Conservation (phyloP, 2,113 vertebrate genomes). For the Eurystomus gularis region DNA sequence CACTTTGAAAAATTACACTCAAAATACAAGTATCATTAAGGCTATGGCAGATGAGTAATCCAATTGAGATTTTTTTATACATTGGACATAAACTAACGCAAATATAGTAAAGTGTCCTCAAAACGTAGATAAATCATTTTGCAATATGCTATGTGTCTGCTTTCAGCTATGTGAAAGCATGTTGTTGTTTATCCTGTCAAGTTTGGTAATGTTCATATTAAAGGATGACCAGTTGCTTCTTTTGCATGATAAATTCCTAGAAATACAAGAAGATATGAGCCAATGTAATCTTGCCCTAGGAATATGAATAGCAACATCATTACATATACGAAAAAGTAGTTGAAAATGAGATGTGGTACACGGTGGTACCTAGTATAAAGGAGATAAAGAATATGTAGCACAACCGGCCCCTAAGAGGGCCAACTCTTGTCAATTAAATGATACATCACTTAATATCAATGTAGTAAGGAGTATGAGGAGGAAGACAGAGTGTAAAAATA, state of each 20-base stretch:
- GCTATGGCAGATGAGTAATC: conserved; percentile 28
- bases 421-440: neutral
- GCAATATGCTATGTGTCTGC: conserved; percentile 11
- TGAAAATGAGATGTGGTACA: neutral
- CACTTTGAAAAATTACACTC: conserved; percentile 38
- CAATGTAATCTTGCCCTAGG: neutral
- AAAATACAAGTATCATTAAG: conserved; percentile 41
- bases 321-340: neutral
- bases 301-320: neutral
- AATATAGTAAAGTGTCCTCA: conserved; percentile 21
- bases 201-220: neutral
- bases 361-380: neutral
- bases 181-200: conserved; percentile 32
- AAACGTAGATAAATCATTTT: conserved; percentile 46
- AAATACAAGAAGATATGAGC: neutral
- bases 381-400: neutral
- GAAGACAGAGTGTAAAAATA: neutral
- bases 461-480: neutral
- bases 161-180: neutral
- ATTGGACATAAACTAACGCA: conserved; percentile 34
- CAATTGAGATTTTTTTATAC: neutral
- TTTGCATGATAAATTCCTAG: conserved; percentile 18
- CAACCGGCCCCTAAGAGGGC: neutral
- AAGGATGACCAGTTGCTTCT: neutral
- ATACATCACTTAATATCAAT: neutral